Percentiles rank a stretch among this genome's conserved stretches.
phyloP scores from a whole-genome alignment of 2,113 vertebrate genomes.

The Potamarius usumacintae region DNA sequence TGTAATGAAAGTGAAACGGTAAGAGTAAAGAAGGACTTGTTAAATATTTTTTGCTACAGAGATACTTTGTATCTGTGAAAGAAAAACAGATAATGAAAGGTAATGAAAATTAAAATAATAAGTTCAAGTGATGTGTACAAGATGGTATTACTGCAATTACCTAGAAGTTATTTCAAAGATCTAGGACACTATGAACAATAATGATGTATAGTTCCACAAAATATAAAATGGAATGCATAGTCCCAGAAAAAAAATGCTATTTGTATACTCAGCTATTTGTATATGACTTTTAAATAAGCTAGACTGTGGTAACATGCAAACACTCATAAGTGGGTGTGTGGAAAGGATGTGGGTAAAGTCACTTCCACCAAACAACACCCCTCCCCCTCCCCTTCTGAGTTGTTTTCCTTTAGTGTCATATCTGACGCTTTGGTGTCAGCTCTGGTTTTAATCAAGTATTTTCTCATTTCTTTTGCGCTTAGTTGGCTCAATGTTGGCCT shows the following conservation, averaged over 20 bases:
- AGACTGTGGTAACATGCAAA: neutral
- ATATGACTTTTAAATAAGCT: neutral
- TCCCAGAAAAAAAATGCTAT: neutral
- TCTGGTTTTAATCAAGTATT: neutral
- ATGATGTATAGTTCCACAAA: neutral
- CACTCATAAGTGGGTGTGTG: slow-evolving; percentile 21
- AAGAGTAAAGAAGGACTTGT: neutral
- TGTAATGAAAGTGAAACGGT: neutral
- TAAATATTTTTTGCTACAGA: neutral
- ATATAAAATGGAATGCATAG: neutral
- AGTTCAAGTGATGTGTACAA: neutral
- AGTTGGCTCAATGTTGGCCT: neutral
- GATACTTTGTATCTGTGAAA: neutral
- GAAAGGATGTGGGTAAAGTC: slow-evolving; percentile 47
- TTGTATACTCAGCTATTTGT: neutral
- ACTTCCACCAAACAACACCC: neutral
- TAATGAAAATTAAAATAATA: neutral
- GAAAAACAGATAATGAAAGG: too few relatives aligned
- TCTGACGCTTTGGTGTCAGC: slow-evolving; percentile 21
- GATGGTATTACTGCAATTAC: neutral
- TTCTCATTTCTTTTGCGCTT: neutral
- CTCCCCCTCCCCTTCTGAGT: neutral
- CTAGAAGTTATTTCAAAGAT: neutral
- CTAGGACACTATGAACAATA: neutral
- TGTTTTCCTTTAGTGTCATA: slow-evolving; percentile 23